phyloP scores from a whole-genome alignment of 2,888 invertebrate genomes.

The Scrobipalpa atriplicella region DNA sequence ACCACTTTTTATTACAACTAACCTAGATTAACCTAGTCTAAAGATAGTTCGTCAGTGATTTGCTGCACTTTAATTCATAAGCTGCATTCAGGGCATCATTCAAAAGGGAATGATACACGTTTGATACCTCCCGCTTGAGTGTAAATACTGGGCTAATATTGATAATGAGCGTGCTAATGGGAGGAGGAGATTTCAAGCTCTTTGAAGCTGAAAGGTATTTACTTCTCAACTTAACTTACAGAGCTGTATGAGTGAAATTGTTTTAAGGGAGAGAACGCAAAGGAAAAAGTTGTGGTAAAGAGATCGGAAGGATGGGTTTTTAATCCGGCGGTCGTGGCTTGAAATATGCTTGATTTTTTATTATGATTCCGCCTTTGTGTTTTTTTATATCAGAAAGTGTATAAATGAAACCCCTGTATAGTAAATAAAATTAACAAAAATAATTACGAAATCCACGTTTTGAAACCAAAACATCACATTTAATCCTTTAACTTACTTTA shows the following conservation, averaged over 20 bases:
- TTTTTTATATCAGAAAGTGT: no score
- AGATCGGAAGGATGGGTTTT: no score
- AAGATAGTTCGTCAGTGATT: not conserved
- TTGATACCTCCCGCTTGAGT: not conserved
- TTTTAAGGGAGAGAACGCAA: no score
- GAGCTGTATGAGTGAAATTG: not conserved
- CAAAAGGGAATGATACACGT: not conserved
- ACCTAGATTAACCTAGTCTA: not conserved
- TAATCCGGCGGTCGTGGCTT: no score
- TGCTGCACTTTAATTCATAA: constrained; percentile 9
- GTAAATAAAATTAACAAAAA: no score
- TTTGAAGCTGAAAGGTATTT: not conserved
- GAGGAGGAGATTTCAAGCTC: not conserved
- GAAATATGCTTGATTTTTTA: no score
- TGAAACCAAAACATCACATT: no score
- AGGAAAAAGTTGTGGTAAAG: no score
- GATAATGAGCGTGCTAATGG: not conserved
- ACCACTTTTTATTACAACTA: no score
- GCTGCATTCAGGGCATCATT: not conserved
- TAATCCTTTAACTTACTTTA: not conserved
- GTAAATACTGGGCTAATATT: not conserved
- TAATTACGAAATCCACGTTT: no score
- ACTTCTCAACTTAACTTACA: not conserved
- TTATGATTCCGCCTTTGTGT: no score
- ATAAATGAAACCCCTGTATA: no score